phyloP scores from a whole-genome alignment of 2,888 invertebrate genomes.

The Lathronympha strigana region DNA sequence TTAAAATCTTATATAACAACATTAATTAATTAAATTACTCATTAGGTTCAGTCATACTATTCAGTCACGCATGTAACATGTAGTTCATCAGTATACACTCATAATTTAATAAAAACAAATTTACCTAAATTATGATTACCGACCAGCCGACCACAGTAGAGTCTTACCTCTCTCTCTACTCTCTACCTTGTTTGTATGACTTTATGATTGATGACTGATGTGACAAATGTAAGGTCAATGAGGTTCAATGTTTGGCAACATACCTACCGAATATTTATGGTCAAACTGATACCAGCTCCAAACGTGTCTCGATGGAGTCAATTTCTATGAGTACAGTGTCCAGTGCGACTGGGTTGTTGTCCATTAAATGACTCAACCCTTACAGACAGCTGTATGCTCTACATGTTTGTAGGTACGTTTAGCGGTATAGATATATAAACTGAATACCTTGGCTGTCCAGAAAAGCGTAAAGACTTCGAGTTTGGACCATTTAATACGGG shows the following conservation, averaged over 20 bases:
- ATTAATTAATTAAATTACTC: slow-evolving; percentile 35
- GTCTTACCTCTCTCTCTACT: slow-evolving; percentile 11
- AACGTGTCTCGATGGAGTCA: slow-evolving; percentile 23
- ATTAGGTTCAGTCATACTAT: slow-evolving; percentile 14
- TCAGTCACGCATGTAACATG: slow-evolving; percentile 31
- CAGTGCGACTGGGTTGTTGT: slow-evolving; percentile 7
- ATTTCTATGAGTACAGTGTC: slow-evolving; percentile 22
- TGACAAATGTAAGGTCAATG: slow-evolving; percentile 15
- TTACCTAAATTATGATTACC: slow-evolving; percentile 17
- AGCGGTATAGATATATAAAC: neutral
- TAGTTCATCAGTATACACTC: slow-evolving; percentile 7
- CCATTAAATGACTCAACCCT: slow-evolving; percentile 6
- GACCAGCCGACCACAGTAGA: neutral
- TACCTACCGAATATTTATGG: neutral
- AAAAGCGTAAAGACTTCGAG: neutral
- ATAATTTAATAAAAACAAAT: neutral
- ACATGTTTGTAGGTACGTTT: neutral
- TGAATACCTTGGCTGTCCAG: neutral
- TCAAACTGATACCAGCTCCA: neutral
- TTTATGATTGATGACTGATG: slow-evolving; percentile 14
- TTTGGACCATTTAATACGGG: neutral
- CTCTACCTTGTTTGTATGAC: slow-evolving; percentile 25
- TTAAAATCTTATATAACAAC: slow-evolving; percentile 26
- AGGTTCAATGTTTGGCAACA: neutral
- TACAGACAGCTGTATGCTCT: neutral